Percentiles rank a stretch among this genome's conserved stretches.
Evolutionary conservation across 2,797 vertebrate genomes (phyloP).

Genomic region (Acropternis orthonyx): DNA sequence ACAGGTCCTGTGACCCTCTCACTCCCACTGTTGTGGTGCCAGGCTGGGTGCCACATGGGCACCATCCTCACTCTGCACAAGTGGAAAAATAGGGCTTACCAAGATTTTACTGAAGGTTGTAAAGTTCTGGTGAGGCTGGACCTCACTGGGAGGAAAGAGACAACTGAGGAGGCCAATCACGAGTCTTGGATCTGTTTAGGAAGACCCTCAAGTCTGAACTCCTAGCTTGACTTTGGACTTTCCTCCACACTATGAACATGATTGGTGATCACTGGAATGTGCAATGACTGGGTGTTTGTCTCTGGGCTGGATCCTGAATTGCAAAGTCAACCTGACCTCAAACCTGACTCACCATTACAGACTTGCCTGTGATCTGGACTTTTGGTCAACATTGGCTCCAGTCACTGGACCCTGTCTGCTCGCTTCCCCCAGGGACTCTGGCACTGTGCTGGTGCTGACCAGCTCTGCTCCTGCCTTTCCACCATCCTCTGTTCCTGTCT

Average conservation of each 20-base stretch:
- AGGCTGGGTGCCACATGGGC: not conserved
- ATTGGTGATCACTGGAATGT: not conserved
- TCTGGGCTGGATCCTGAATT: not conserved
- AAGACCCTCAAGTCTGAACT: not conserved
- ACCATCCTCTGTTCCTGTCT: not conserved
- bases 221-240: not conserved
- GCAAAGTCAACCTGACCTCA: not conserved
- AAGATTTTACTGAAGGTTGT: not conserved
- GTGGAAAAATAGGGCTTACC: not conserved
- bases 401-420: not conserved
- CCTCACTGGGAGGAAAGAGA: not conserved
- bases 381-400: not conserved
- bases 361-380: not conserved
- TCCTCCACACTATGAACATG: fast-evolving
- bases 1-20: not conserved
- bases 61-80: not conserved
- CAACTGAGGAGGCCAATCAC: not conserved
- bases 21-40: fast-evolving
- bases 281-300: not conserved
- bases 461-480: not conserved
- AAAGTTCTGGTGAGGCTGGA: not conserved
- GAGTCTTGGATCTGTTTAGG: not conserved
- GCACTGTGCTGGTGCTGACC: not conserved
- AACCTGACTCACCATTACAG: not conserved
- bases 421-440: fast-evolving